Percentiles rank a stretch among this genome's conserved stretches.
Conservation (phyloP, 2,888 invertebrate species). For the Stenodema calcarata region DNA sequence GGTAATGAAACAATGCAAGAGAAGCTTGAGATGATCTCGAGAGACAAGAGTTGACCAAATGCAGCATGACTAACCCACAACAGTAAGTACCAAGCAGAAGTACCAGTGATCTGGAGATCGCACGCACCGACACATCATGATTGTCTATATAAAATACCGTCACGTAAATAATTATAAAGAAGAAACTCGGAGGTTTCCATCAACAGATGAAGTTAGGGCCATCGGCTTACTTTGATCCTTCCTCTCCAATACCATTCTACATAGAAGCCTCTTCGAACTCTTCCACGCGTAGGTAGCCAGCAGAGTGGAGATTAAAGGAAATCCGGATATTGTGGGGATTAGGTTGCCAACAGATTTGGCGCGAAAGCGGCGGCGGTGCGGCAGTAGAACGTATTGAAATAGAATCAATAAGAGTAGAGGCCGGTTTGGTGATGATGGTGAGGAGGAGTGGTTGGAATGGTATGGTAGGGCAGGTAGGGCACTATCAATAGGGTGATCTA, state of each 20-base stretch:
- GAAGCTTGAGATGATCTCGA: no score
- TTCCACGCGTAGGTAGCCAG: neutral
- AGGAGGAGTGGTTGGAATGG: neutral
- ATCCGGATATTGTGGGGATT: constrained; percentile 2
- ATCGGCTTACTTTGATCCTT: neutral
- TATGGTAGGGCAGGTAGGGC: neutral
- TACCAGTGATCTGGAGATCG: no score
- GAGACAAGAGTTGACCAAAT: no score
- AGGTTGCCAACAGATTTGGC: neutral
- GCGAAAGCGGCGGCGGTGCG: neutral
- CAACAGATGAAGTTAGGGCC: neutral
- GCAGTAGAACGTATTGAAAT: neutral
- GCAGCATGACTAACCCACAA: no score
- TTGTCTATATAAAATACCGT: no score
- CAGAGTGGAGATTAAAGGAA: neutral
- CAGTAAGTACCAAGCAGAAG: no score
- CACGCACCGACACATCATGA: no score
- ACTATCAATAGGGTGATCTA: constrained; percentile 31
- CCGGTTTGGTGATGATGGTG: neutral
- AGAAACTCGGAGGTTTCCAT: neutral
- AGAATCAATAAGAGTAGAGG: neutral
- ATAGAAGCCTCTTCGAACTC: neutral
- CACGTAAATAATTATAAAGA: no score
- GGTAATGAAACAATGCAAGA: no score
- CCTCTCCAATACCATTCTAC: neutral